Percentiles rank a stretch among this genome's conserved stretches.
Conservation (phyloP, 2,797 vertebrate genomes). For the Aselliscus stoliczkanus region DNA sequence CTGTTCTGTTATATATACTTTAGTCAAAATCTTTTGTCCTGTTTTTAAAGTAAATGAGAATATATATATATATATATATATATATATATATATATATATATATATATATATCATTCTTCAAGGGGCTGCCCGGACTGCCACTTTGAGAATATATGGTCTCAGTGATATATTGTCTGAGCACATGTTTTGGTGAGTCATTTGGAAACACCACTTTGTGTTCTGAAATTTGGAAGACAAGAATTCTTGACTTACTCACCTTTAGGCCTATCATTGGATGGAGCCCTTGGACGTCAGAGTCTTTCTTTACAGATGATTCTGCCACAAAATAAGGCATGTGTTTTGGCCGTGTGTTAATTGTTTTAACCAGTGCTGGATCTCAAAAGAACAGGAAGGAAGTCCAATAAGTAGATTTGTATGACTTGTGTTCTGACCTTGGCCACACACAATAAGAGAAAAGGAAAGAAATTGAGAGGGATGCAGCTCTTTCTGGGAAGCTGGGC, state of each 20-base stretch:
- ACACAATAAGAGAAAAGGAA: conserved; percentile 8
- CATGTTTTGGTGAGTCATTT: not conserved
- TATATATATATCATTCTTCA: not conserved
- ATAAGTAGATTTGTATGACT: conserved; percentile 17
- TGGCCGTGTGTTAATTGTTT: not conserved
- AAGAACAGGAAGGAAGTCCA: conserved; percentile 29
- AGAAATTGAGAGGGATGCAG: not conserved
- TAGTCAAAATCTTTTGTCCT: not conserved
- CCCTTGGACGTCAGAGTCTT: not conserved
- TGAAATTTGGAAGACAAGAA: not conserved
- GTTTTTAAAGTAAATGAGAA: not conserved
- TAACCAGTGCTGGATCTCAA: not conserved
- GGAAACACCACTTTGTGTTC: not conserved
- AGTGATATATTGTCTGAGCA: not conserved
- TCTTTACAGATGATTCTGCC: not conserved
- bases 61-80: no score
- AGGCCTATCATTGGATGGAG: not conserved
- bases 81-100: no score
- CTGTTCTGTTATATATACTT: not conserved
- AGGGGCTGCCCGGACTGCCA: not conserved
- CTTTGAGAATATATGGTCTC: not conserved
- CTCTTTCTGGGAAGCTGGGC: not conserved
- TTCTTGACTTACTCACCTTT: not conserved
- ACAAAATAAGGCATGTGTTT: not conserved
- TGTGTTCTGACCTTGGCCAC: conserved; percentile 40